Evolutionary conservation across 2,888 invertebrate genomes (phyloP), one percentile per base, ranked within the genome.

Genomic region (Morinoia aosen): DNA sequence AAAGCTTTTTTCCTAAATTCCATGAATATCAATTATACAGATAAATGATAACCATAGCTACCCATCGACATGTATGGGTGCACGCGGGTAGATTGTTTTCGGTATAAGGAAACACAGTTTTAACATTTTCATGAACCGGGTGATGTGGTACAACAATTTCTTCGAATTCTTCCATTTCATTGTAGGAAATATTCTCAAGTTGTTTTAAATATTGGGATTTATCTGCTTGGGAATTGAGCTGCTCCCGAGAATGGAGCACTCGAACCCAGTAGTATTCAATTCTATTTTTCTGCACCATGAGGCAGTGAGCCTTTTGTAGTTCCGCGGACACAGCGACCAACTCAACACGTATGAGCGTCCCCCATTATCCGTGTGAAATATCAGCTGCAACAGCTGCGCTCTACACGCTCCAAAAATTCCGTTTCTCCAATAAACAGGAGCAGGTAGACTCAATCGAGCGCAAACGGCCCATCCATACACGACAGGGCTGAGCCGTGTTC

Each of bases 381-480:
- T 58, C 33, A 8, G 12, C 93, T 11, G n/a, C 57, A 93, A 93
- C 93, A 93, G 56, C 93, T 93, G 93, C 93, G 33, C n/a, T 4
- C 93, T 93, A 16, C 57, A 93, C 57, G 93, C 93, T 93, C 93
- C 33, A 57, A 93, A 93, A 93, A 93, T 16, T 93, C 93, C 57
- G 57, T 57, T 93, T 93, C 57, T 58, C n/a, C 57, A 48, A 93
- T 57, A 93, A 93, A 14, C 48, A 93, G 25, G 48, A 33, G n/a
- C 57, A 12, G 48, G n/a, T 39, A 56, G 93, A 93, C 56, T 39
- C 58, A 57, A 57, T 93, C 57, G 57, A 93, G 57, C 93, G 93
- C 58, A 57, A 56, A 57, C 93, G 93, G 7, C 25, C 16, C 93
- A 93, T 93, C 58, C 11, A 57, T 93, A 57, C 56, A 57, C 57